Percentiles rank a stretch among this genome's conserved stretches.
Evolutionary conservation across 1,140 invertebrate species (phyloP).

Genomic region (Elysia chlorotica): DNA sequence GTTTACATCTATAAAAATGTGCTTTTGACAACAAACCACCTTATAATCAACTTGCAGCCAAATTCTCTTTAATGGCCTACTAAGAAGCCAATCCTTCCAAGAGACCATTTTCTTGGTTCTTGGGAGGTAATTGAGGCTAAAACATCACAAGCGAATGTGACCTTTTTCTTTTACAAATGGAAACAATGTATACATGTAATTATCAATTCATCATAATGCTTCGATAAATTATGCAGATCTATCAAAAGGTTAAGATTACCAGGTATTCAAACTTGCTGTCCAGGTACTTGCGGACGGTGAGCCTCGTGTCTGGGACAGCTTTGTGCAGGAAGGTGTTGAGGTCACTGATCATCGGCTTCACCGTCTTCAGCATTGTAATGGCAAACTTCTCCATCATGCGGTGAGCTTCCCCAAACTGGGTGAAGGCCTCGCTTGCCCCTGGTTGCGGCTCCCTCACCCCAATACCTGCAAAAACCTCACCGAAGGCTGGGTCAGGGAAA

Average conservation of each 20-base stretch:
- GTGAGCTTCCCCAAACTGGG: conserved; percentile 93
- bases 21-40: too few species aligned
- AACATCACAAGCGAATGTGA: too few species aligned
- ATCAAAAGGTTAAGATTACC: conserved; percentile 59
- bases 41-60: too few species aligned
- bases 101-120: too few species aligned
- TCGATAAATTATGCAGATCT: too few species aligned
- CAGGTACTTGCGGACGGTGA: conserved; percentile 95
- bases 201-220: too few species aligned
- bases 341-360: conserved; percentile 91
- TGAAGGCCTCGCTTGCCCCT: conserved; percentile 92
- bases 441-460: conserved; percentile 95
- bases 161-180: too few species aligned
- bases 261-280: conserved; percentile 98
- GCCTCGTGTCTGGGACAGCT: conserved; percentile 95
- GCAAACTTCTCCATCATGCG: conserved; percentile 90
- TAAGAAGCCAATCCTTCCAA: too few species aligned
- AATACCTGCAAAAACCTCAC: conserved; percentile 91
- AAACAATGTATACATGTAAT: too few species aligned
- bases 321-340: conserved; percentile 95
- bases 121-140: too few species aligned
- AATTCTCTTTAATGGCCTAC: too few species aligned
- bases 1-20: too few species aligned
- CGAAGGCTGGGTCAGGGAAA: conserved; percentile 89
- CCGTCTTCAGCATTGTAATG: conserved; percentile 84